These are phyloP conservation scores for Amphipyra tragopoginis DNA, from an alignment of 2,888 invertebrate species.

Conservation along the genomic window DNA sequence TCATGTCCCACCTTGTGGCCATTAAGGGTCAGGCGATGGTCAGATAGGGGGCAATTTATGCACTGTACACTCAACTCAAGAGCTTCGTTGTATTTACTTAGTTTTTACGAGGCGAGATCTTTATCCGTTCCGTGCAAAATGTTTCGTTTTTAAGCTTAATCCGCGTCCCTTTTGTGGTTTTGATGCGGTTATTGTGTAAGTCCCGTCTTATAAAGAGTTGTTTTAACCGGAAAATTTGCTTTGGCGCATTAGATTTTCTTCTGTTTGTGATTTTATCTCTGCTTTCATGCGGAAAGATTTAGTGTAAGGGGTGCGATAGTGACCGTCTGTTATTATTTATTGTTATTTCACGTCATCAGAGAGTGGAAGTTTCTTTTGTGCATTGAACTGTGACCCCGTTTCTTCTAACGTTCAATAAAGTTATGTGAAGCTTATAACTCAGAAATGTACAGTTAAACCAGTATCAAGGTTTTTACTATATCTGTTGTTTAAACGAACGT, in stretches of 20 bases:
- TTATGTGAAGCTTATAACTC: too few species aligned
- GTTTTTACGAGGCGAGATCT: conserved; percentile 78
- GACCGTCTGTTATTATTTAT: conserved; percentile 9
- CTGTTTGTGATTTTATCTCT: conserved; percentile 14
- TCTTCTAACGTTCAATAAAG: too few species aligned
- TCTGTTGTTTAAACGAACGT: too few species aligned
- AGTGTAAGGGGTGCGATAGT: conserved; percentile 4
- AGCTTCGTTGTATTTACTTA: conserved; percentile 79
- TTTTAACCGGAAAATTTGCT: conserved; percentile 31
- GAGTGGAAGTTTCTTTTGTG: background rate
- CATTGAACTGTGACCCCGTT: background rate
- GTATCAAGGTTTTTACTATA: too few species aligned
- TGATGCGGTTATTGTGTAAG: conserved; percentile 56
- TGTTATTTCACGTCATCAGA: conserved; percentile 2
- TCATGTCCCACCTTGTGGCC: conserved; percentile 85
- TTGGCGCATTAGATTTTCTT: conserved; percentile 24
- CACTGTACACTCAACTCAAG: conserved; percentile 85
- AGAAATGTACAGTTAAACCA: too few species aligned
- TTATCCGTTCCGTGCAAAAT: conserved; percentile 78
- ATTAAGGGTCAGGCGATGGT: conserved; percentile 87
- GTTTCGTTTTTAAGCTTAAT: conserved; percentile 65
- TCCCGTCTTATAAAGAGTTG: conserved; percentile 39
- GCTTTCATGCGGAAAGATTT: conserved; percentile 16
- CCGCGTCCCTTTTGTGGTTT: conserved; percentile 53
- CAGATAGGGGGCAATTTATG: conserved; percentile 86